Evolutionary conservation across 2,888 invertebrate species (phyloP).

Genomic region (Tenodera sinensis): DNA sequence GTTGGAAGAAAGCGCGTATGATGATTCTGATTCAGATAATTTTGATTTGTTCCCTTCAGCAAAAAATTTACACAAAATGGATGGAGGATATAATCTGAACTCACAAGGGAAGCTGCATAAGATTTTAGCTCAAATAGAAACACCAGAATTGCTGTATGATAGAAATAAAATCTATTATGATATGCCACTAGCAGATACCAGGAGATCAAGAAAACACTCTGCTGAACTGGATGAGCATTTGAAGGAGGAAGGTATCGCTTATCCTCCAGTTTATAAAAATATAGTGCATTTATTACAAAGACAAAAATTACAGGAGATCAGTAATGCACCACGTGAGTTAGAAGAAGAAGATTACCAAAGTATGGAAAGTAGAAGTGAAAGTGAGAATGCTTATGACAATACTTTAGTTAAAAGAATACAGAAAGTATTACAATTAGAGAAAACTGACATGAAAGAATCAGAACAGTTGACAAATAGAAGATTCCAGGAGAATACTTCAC

Average conservation of each 20-base stretch:
- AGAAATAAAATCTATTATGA: background rate
- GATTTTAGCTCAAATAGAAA: background rate
- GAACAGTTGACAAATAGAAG: background rate
- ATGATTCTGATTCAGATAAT: background rate
- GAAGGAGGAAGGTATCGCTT: background rate
- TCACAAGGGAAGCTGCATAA: background rate
- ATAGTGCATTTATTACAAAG: background rate
- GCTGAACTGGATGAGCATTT: background rate
- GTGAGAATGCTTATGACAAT: background rate
- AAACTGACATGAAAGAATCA: background rate
- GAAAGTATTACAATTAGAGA: background rate
- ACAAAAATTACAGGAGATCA: background rate
- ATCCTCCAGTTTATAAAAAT: background rate
- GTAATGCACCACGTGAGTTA: background rate
- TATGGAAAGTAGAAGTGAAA: background rate
- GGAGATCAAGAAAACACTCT: background rate
- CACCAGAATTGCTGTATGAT: background rate
- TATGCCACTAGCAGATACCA: background rate
- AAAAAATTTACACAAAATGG: background rate
- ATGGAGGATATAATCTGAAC: background rate
- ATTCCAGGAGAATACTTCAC: background rate
- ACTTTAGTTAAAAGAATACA: background rate
- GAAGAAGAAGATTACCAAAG: background rate
- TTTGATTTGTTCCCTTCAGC: background rate
- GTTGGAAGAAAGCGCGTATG: background rate